A percentile compares a stretch with the other conserved stretches of the same genome.
Evolutionary conservation across 2,113 vertebrate genomes (phyloP).

Genomic region (Himantopus leucocephalus): DNA sequence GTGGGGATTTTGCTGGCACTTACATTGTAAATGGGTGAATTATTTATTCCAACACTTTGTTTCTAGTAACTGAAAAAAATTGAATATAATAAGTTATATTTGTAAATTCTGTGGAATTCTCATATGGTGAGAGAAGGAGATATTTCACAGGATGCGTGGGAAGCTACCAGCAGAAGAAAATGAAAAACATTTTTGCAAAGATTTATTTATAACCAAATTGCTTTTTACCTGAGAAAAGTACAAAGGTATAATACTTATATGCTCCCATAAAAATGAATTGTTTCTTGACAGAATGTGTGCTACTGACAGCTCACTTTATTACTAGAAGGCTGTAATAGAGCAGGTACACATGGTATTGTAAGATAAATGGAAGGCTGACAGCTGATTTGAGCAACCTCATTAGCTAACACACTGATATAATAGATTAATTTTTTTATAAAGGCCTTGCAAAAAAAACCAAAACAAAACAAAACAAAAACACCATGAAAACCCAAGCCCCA

Average conservation of each 20-base stretch:
- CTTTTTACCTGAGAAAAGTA: conserved; percentile 5
- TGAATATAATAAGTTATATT: neutral
- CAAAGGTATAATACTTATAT: neutral
- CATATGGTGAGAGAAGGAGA: neutral
- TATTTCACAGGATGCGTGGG: neutral
- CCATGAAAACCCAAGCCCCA: too few relatives aligned
- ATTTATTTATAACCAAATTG: conserved; percentile 50
- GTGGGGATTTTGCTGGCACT: neutral
- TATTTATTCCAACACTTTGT: conserved; percentile 26
- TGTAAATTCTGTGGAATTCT: conserved; percentile 38
- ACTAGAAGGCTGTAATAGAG: neutral
- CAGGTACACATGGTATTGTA: neutral
- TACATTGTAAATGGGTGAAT: neutral
- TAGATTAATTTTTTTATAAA: neutral
- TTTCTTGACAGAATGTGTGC: conserved; percentile 12
- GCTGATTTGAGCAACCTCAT: neutral
- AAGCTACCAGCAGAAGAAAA: conserved; percentile 17
- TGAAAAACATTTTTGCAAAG: conserved; percentile 22
- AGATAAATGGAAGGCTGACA: neutral
- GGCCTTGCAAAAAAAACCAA: neutral
- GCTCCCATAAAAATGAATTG: neutral
- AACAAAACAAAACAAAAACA: neutral
- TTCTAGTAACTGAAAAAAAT: neutral
- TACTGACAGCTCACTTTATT: conserved; percentile 8
- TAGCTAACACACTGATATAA: neutral